Percentiles rank a stretch among this genome's conserved stretches.
Evolutionary conservation across 2,797 vertebrate genomes (phyloP).

Genomic region (Benthosema pterotum): DNA sequence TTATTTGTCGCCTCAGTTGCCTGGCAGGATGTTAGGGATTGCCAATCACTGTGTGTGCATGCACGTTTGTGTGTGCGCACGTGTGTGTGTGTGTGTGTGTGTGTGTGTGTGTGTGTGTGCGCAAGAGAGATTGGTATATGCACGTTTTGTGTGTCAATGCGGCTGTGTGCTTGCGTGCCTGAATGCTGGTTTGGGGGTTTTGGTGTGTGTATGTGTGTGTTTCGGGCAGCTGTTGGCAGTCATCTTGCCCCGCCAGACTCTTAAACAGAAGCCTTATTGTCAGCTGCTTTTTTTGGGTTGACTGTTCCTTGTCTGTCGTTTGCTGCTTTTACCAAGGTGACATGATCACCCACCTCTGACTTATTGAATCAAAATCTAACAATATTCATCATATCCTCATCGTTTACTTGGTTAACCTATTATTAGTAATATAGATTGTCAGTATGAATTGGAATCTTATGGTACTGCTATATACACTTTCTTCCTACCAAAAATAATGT

Average conservation of each 20-base stretch:
- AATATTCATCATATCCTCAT: conserved; percentile 3
- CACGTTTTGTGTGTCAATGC: conserved; percentile 27
- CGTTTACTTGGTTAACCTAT: too few species aligned
- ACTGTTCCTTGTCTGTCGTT: conserved; percentile 65
- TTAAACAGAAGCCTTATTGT: conserved; percentile 76
- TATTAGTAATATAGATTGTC: too few species aligned
- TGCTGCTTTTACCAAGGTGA: conserved; percentile 21
- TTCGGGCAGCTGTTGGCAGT: conserved; percentile 78
- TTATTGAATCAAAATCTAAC: conserved; percentile 24
- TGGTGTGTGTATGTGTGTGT: conserved; percentile 10
- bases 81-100: conserved; percentile 11
- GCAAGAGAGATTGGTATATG: too few species aligned
- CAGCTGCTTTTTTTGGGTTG: conserved; percentile 57
- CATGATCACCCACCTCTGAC: conserved; percentile 27
- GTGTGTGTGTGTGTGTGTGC: conserved; percentile 12
- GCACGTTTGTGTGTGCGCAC: conserved; percentile 9
- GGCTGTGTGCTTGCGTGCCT: conserved; percentile 25
- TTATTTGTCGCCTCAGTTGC: conserved; percentile 50
- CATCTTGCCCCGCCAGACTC: conserved; percentile 65
- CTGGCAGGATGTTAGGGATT: conserved; percentile 68
- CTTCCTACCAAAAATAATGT: too few species aligned
- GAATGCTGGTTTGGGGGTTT: conserved; percentile 54
- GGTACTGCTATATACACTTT: too few species aligned
- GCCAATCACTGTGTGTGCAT: conserved; percentile 21
- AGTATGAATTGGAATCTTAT: too few species aligned